Conservation (phyloP, 2,113 vertebrate species). For the Eulacestoma nigropectus region DNA sequence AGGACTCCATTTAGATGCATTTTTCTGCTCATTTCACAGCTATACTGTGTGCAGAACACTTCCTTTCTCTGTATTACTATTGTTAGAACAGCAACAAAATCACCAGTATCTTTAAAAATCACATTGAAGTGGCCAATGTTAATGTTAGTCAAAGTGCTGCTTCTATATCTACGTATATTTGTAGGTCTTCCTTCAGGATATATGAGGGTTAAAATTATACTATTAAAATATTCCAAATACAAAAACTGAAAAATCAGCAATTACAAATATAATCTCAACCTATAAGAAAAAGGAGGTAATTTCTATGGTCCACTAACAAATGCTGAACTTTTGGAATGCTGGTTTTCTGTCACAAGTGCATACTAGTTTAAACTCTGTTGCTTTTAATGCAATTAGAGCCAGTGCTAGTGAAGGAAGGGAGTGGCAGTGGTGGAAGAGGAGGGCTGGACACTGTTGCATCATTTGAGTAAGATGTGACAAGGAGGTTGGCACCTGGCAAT, state of each 20-base stretch:
- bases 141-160: not conserved
- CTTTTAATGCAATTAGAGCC: not conserved
- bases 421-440: fast-evolving
- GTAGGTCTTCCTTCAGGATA: not conserved
- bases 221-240: not conserved
- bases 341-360: not conserved
- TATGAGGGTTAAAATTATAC: not conserved
- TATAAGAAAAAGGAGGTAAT: not conserved
- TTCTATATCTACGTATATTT: not conserved
- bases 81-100: not conserved
- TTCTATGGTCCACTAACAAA: not conserved
- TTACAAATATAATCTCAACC: not conserved
- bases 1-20: not conserved
- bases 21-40: not conserved
- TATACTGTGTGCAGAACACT: not conserved
- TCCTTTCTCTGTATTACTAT: not conserved
- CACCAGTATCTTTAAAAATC: not conserved
- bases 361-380: not conserved
- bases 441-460: not conserved
- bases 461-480: not conserved
- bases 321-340: not conserved
- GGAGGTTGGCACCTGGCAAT: not conserved
- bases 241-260: not conserved
- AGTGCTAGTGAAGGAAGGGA: not conserved
- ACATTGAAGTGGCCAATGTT: not conserved